Conservation (phyloP, 2,113 vertebrate genomes). For the Xiphias gladius region DNA sequence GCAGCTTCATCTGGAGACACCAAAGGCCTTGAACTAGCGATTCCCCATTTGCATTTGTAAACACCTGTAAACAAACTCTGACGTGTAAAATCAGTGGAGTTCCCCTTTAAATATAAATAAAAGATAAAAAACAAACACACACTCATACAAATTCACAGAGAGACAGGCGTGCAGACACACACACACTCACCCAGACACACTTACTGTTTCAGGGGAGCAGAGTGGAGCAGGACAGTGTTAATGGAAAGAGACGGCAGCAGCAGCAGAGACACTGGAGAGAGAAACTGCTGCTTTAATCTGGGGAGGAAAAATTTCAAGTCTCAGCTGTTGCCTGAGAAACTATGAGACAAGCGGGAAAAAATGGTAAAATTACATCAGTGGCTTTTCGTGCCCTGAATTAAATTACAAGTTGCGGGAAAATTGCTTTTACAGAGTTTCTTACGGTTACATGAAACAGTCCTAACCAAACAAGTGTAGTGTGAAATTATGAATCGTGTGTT, state of each 20-base stretch:
- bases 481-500: not conserved
- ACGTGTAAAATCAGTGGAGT: too few relatives aligned
- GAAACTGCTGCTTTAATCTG: not conserved
- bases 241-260: too few relatives aligned
- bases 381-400: not conserved
- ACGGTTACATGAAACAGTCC: not conserved
- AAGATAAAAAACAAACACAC: constrained; percentile 14
- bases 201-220: not conserved
- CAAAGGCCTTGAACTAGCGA: too few relatives aligned
- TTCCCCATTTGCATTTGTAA: too few relatives aligned
- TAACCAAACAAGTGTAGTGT: not conserved
- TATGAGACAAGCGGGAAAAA: too few relatives aligned
- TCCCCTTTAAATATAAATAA: too few relatives aligned
- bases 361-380: not conserved
- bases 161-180: not conserved
- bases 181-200: not conserved
- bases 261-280: not conserved
- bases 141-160: not conserved
- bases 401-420: not conserved
- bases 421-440: not conserved
- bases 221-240: not conserved
- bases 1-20: too few relatives aligned
- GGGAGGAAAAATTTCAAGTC: not conserved
- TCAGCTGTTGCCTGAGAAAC: not conserved
- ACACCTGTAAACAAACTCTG: too few relatives aligned